Base-by-base conservation (phyloP, 2,113 vertebrate genomes). In the Coturnix japonica region DNA sequence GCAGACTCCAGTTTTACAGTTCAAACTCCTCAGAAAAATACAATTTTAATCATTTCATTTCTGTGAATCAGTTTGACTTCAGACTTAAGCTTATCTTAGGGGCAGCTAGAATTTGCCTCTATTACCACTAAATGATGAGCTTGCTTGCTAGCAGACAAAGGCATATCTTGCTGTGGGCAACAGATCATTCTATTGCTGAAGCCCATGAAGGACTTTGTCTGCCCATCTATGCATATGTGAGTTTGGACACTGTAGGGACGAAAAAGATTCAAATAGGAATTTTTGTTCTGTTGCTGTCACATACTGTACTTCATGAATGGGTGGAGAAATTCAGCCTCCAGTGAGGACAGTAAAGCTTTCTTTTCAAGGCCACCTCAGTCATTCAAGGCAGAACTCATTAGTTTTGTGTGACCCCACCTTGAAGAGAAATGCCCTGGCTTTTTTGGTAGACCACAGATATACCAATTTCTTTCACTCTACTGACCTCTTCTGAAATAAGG, bases 401-500 rank as follows among this genome's bases (percentile, higher is more conserved):
- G 51, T 71, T 63, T 35, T 56, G 44, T 35, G 59, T 63, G 64
- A 46, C 57, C 41, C 17, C 67, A 73, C 18, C 72, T 61, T 31
- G 35, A 61, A 78, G 43, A 43, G 70, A 66, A 87, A 78, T 65
- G 54, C 69, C 4, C 22, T 33, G 18, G 3, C 28, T 12, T 25
- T 53, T 67, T 20, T 74, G 63, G 23, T 60, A 57, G 71, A 18
- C 44, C 74, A 54, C 1, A 28, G 87, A 22, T 35, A 44, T 1
- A 31, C 21, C 39, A 46, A 95, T 85, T 85, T 85, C 80, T 73
- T 95, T 95, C 83, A 83, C 66, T 95, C 75, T 96, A 67, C 78
- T 96, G 83, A 96, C 91, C 92, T 66, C 94, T 96, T 96, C 89
- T 96, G 95, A 96, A 92, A 93, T 2, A 43, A 22, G 56, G 17